phyloP scores from a whole-genome alignment of 2,113 vertebrate species.

The Orcinus orca region DNA sequence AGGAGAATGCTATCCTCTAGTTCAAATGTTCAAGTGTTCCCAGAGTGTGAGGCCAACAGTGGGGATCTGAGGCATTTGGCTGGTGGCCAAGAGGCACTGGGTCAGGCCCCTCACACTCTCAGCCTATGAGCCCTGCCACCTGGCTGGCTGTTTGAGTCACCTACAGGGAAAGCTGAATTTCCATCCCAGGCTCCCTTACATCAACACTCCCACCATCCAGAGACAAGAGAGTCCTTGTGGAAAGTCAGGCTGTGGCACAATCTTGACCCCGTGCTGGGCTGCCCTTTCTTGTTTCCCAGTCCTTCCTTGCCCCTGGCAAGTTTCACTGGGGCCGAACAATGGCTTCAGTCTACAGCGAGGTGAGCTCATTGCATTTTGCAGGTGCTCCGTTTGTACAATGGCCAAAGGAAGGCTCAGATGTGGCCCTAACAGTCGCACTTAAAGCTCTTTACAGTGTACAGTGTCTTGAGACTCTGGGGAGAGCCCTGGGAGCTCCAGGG shows the following conservation, averaged over 20 bases:
- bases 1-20: background rate
- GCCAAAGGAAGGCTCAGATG: background rate
- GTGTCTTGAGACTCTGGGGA: background rate
- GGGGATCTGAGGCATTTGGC: background rate
- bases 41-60: background rate
- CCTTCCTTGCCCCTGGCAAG: background rate
- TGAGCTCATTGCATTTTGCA: background rate
- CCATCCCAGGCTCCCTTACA: background rate
- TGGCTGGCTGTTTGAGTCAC: background rate
- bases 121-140: background rate
- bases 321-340: slow-evolving; percentile 3
- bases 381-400: background rate
- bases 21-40: background rate
- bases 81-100: background rate
- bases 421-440: background rate
- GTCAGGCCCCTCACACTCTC: background rate
- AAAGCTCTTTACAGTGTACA: background rate
- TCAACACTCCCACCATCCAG: background rate
- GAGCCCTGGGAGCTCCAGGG: background rate
- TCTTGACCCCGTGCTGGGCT: background rate
- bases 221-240: slow-evolving; percentile 42
- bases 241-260: background rate
- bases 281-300: background rate
- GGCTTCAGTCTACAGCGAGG: background rate
- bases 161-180: background rate